phyloP scores from a whole-genome alignment of 2,888 invertebrate genomes.

The Dryocosmus kuriphilus region DNA sequence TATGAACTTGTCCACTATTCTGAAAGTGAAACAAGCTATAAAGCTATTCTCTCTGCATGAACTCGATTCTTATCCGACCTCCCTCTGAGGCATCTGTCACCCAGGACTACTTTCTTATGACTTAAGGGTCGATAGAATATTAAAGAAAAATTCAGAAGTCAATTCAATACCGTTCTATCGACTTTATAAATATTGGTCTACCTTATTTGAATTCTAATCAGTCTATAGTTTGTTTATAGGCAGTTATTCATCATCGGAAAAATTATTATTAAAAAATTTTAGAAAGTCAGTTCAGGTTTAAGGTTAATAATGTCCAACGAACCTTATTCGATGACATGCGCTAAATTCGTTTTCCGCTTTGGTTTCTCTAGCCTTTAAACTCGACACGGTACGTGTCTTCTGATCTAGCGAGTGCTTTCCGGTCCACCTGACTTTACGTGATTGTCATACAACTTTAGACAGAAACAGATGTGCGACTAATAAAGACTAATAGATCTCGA shows the following conservation, averaged over 20 bases:
- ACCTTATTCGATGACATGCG: neutral
- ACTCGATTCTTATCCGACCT: constrained; percentile 21
- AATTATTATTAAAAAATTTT: neutral
- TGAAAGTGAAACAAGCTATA: constrained; percentile 2
- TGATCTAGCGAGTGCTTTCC: constrained; percentile 27
- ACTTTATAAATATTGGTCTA: too few relatives aligned
- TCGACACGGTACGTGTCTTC: constrained; percentile 27
- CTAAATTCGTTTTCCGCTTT: neutral
- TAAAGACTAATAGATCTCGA: neutral
- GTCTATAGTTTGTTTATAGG: neutral
- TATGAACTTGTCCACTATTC: constrained; percentile 1
- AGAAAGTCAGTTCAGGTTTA: neutral
- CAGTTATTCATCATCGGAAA: neutral
- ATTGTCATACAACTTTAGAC: constrained; percentile 18
- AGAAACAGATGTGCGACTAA: neutral
- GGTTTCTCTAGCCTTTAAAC: constrained; percentile 20
- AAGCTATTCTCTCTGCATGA: constrained; percentile 17
- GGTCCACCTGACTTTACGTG: constrained; percentile 3
- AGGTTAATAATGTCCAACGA: constrained; percentile 20
- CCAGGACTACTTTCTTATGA: constrained; percentile 5
- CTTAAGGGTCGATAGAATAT: neutral
- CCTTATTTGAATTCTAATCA: too few relatives aligned
- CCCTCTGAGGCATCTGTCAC: constrained; percentile 17
- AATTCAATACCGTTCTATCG: neutral
- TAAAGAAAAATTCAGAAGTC: neutral